Evolutionary conservation across 2,113 vertebrate species (phyloP), one percentile per base, ranked within the genome.

Genomic region (Oenanthe oenanthe): DNA sequence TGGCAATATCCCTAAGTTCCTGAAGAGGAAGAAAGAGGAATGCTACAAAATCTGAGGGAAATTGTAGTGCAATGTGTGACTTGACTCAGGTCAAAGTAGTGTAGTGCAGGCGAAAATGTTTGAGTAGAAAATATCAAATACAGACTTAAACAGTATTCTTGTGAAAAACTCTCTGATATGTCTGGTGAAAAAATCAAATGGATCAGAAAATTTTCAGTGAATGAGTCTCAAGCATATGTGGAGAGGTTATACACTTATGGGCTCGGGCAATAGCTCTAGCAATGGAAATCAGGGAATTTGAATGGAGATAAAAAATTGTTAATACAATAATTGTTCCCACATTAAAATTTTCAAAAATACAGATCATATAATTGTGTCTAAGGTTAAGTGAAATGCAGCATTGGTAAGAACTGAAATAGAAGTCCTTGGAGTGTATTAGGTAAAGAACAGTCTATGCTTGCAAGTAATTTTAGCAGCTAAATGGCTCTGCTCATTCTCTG

Each of bases 401-500:
- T 21, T 47, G 32, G 29, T 80, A 61, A 80, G 78, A 74, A 85
- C 67, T 76, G 85, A 89, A 88, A 57, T 57, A 79, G 86, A 91
- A 93, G 74, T 85, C 66, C 77, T 93, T 90, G 51, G 43, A 40
- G 70, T 84, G 19, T 85, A 68, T 82, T 94, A 83, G 60, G 42
- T 60, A 67, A 86, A 90, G 88, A 92, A 88, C 24, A 66, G 29
- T 68, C 70, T 78, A 53, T 70, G 62, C 77, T 42, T 79, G 70
- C 61, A 68, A 76, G 70, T 87, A 50, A 95, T 96, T 92, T 91
- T 89, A 91, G 87, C 50, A 89, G 58, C 77, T 84, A 72, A 95
- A 92, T 82, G 66, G 66, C 60, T 92, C 45, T 91, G 68, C 54
- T 94, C 31, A 34, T 81, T 89, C 61, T 87, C 54, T 79, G 45